Base-by-base conservation (phyloP, 2,113 vertebrate species). In the Progne subis region DNA sequence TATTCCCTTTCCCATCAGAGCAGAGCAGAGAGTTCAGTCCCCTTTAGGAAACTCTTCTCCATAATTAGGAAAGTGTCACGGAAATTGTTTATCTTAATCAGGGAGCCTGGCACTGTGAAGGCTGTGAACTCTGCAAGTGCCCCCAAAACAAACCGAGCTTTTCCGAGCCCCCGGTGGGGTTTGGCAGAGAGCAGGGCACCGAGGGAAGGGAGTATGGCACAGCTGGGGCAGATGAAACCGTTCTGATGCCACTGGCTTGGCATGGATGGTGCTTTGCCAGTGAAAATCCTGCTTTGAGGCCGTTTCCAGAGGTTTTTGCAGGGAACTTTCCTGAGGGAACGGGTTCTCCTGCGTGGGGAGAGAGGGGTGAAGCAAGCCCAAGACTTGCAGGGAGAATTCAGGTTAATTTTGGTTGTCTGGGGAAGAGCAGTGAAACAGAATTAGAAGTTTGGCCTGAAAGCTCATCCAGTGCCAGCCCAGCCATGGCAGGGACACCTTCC, bases 81-180 rank as follows among this genome's bases (percentile, higher is more conserved):
- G 78, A 70, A 82, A 88, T 59, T 96, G 88, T 94, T 94, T 89
- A 82, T 88, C 28, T 53, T 43, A 5, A 59, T 50, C 67, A 47
- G 28, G 1, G 10, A 68, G 49, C 56, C 63, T 41, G 41, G 59
- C 75, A 19, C 61, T 52, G 29, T 6, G 80, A 23, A 39, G 0
- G 2, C 49, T 89, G 39, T 19, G 77, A 82, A 14, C 0, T 32
- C 47, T 56, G 8, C 21, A 18, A 74, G 47, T 10, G 11, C 8
- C 46, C 29, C 71, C 6, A 12, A 28, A 61, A 1, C 52, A 71
- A 47, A 3, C 25, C 8, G 74, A 87, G 65, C 13, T 60, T 76
- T 82, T 23, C 39, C 46, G 74, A 37, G 67, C 6, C 46, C n/a
- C 37, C n/a, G 44, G 4, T 47, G 49, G 43, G 67, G 18, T 77